Base-by-base conservation (phyloP, 1,140 invertebrate genomes). In the Meloidogyne floridensis region DNA sequence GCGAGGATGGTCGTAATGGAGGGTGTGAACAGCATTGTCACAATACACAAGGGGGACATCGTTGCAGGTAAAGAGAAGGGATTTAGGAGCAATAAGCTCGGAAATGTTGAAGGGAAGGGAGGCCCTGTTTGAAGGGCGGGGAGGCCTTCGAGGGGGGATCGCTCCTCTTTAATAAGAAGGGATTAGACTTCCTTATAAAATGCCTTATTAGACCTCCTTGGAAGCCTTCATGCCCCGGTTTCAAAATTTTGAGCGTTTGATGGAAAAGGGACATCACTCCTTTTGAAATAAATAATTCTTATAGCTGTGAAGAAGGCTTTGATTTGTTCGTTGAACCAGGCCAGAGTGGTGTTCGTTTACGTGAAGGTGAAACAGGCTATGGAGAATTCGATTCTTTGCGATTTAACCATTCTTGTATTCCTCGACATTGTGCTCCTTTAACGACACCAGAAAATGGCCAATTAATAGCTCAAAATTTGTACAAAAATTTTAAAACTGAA, bases 281-380 rank as follows among this genome's bases (percentile, higher is more conserved):
- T 32, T 32, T 32, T 20, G n/a, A n/a, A n/a, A n/a, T 32, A 32
- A 32, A 5, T 59, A 2, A n/a, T n/a, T n/a, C n/a, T 65, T 65
- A 8, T 65, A 65, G 77, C 7, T 98, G 96, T 88, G 95, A 96
- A 87, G 93, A 95, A 72, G 97, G 97, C 4, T 98, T 93, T 90
- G 95, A 97, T 86, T 91, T 99, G 10, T 98, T 95, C 90, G 93
- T 93, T 18, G 90, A 93, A 54, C 96, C 98, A 89, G 96, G 96
- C 32, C 98, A 96, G 2, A 94, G 95, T 84, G 95, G 95, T n/a
- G 97, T 94, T 85, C 87, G 91, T 43, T 93, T 98, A 83, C 94
- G 94, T 86, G 91, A 91, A 82, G 93, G 93, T 11, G 97, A 98
- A 92, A 94, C 93, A 81, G 97, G 97, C 8, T 91, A 93, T 84